Percentiles rank a stretch among this genome's conserved stretches.
Evolutionary conservation across 2,888 invertebrate genomes (phyloP).

Genomic region (Eupithecia pulchellata): DNA sequence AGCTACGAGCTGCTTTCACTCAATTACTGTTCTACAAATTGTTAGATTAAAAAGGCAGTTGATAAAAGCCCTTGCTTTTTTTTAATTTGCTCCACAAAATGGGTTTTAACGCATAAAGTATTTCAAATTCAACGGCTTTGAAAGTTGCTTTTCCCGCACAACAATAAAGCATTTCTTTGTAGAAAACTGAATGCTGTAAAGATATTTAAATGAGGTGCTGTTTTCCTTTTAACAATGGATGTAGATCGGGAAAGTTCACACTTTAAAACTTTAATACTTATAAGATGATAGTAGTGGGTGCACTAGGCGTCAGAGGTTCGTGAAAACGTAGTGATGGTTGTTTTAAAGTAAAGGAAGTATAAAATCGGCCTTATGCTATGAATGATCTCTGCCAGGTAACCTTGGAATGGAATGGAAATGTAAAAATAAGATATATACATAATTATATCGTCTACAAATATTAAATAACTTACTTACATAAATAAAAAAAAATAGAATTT

Average conservation of each 20-base stretch:
- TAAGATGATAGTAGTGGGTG: neutral
- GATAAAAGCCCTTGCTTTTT: constrained; percentile 11
- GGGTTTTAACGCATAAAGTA: constrained; percentile 37
- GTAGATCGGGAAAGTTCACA: constrained; percentile 16
- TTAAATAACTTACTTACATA: too few species aligned
- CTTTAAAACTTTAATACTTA: constrained; percentile 7
- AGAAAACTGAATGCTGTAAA: constrained; percentile 37
- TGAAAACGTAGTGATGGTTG: neutral
- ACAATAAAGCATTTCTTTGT: constrained; percentile 57
- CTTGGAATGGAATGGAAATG: too few species aligned
- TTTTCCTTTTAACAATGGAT: constrained; percentile 14
- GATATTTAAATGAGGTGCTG: constrained; percentile 39
- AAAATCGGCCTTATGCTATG: too few species aligned
- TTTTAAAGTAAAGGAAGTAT: too few species aligned
- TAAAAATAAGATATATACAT: too few species aligned
- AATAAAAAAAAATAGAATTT: too few species aligned
- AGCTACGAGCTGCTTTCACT: neutral
- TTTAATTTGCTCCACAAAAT: constrained; percentile 31
- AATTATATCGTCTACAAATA: too few species aligned
- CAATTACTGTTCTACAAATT: neutral
- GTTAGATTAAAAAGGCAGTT: neutral
- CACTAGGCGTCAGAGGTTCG: neutral
- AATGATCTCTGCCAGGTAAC: too few species aligned
- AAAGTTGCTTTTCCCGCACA: constrained; percentile 44
- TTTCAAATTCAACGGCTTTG: constrained; percentile 54